Conservation (phyloP, 2,888 invertebrate species). For the Augochlorella aurata region DNA sequence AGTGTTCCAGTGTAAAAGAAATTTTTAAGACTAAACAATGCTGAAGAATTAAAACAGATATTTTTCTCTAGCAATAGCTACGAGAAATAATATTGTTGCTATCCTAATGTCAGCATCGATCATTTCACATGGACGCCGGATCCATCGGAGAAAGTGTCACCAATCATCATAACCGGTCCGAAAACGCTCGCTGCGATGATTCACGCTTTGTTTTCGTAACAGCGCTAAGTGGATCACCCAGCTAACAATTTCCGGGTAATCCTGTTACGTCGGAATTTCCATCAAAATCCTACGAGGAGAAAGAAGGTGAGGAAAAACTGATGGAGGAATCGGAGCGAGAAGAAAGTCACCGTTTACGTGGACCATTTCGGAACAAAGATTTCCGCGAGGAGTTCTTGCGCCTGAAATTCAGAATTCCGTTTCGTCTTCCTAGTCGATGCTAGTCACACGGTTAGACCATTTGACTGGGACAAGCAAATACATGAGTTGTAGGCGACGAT, state of each 20-base stretch:
- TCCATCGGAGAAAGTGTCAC: slow-evolving; percentile 54
- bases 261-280: background rate
- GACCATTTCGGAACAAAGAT: background rate
- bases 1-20: too few species aligned
- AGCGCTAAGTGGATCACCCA: background rate
- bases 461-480: too few species aligned
- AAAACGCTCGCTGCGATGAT: too few species aligned
- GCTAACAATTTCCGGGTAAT: too few species aligned
- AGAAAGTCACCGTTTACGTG: slow-evolving; percentile 26
- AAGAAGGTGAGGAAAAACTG: background rate
- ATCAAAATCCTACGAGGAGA: background rate
- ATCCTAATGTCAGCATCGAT: too few species aligned
- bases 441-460: too few species aligned
- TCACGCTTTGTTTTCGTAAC: background rate
- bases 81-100: too few species aligned
- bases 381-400: slow-evolving; percentile 18
- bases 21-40: too few species aligned
- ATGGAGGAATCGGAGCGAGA: background rate
- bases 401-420: slow-evolving; percentile 15
- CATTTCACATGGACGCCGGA: slow-evolving; percentile 32
- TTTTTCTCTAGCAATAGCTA: too few species aligned
- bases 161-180: slow-evolving; percentile 35
- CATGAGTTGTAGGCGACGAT: too few species aligned
- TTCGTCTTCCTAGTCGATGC: background rate
- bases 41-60: too few species aligned